Evolutionary conservation across 1,140 invertebrate species (phyloP).

Genomic region (Brachionus rubens): DNA sequence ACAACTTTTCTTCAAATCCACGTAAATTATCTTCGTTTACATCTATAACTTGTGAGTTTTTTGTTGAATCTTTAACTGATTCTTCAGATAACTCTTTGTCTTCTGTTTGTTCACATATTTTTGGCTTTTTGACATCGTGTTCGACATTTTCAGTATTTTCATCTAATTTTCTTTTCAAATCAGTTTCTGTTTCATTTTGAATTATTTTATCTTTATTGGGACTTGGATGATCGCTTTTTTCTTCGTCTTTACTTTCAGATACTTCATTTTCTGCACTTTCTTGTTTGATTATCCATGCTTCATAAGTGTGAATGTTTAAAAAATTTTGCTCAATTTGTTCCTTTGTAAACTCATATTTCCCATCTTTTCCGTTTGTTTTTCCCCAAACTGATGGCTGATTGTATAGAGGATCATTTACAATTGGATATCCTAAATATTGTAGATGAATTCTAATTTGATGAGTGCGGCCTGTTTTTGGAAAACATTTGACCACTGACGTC

Average conservation of each 20-base stretch:
- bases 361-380: slow-evolving; percentile 82
- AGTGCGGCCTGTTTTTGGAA: slow-evolving; percentile 75
- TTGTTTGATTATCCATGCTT: slow-evolving; percentile 40
- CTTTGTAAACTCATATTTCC: slow-evolving; percentile 82
- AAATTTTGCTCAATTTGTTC: slow-evolving; percentile 66
- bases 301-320: slow-evolving; percentile 29
- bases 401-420: slow-evolving; percentile 72
- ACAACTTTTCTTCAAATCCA: slow-evolving; percentile 58
- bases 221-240: neutral
- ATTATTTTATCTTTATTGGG: neutral
- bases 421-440: slow-evolving; percentile 88
- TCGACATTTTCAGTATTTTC: neutral
- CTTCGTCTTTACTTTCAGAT: neutral
- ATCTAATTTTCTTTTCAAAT: neutral
- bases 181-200: neutral
- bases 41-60: neutral
- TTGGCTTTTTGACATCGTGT: too few relatives aligned
- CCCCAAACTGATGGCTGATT: slow-evolving; percentile 53
- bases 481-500: slow-evolving; percentile 83
- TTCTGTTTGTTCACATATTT: neutral
- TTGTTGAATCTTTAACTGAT: neutral
- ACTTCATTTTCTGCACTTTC: neutral
- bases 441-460: slow-evolving; percentile 93
- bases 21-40: slow-evolving; percentile 65
- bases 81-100: neutral